These are phyloP conservation scores for Suricata suricatta DNA, from an alignment of 2,113 vertebrate species.

Conservation along the genomic window DNA sequence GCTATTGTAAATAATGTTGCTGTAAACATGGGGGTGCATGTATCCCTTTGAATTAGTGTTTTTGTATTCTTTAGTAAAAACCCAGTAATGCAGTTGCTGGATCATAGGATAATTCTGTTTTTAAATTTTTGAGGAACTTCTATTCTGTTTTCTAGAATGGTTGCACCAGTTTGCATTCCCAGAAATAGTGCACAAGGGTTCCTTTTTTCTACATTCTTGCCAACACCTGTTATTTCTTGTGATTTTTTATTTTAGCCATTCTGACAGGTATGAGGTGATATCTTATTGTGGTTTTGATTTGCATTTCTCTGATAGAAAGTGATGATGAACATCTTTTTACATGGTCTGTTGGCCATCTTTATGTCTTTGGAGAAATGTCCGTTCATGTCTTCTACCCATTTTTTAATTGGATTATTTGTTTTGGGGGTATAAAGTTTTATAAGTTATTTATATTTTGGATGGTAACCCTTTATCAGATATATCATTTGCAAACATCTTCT, in stretches of 20 bases:
- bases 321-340: background rate
- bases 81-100: background rate
- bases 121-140: background rate
- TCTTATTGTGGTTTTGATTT: background rate
- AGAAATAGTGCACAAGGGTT: background rate
- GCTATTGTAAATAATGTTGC: background rate
- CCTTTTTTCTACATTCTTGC: background rate
- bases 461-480: background rate
- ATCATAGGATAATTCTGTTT: background rate
- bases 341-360: background rate
- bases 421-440: background rate
- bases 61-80: background rate
- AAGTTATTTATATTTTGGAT: background rate
- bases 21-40: background rate
- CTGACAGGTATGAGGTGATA: background rate
- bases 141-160: background rate
- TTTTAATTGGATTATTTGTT: background rate
- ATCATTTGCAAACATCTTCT: background rate
- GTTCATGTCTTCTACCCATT: background rate
- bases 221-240: background rate
- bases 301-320: background rate
- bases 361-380: background rate
- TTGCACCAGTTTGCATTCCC: background rate
- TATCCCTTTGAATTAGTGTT: background rate
- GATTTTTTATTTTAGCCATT: background rate